These are phyloP conservation scores for Imbricaverruca yamaguchii DNA, from an alignment of 2,888 invertebrate species.

Conservation along the genomic window DNA sequence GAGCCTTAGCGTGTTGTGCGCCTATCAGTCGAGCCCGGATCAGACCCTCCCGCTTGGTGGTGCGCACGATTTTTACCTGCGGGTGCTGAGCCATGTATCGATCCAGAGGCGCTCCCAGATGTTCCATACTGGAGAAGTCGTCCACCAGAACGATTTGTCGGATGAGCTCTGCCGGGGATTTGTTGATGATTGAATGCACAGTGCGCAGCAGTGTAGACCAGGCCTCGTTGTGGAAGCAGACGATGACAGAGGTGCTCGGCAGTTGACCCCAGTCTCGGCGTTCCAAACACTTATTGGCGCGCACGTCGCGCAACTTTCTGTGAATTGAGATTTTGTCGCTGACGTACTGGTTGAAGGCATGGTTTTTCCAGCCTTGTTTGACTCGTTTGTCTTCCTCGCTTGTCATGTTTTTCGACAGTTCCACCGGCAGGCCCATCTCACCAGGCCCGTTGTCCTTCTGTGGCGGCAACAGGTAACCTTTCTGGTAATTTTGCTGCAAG, in stretches of 20 bases:
- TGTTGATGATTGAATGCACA: too few relatives aligned
- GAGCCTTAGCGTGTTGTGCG: constrained; percentile 70
- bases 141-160: too few relatives aligned
- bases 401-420: too few relatives aligned
- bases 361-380: constrained; percentile 91
- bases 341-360: constrained; percentile 97
- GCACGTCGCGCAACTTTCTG: constrained; percentile 81
- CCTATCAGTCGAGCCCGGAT: constrained; percentile 90
- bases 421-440: constrained; percentile 71
- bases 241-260: too few relatives aligned
- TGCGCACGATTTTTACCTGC: constrained; percentile 75
- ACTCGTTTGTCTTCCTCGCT: constrained; percentile 58
- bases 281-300: constrained; percentile 39
- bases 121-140: constrained; percentile 54
- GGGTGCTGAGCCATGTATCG: constrained; percentile 83
- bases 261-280: too few relatives aligned
- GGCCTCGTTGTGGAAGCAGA: too few relatives aligned
- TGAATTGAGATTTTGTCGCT: constrained; percentile 95
- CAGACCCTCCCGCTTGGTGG: constrained; percentile 84
- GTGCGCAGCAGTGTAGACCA: too few relatives aligned
- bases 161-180: too few relatives aligned
- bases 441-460: constrained; percentile 47
- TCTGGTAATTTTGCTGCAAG: too few relatives aligned
- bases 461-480: constrained; percentile 25
- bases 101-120: constrained; percentile 81